Evolutionary conservation across 1,140 invertebrate species (phyloP).

Genomic region (Diabrotica undecimpunctata): DNA sequence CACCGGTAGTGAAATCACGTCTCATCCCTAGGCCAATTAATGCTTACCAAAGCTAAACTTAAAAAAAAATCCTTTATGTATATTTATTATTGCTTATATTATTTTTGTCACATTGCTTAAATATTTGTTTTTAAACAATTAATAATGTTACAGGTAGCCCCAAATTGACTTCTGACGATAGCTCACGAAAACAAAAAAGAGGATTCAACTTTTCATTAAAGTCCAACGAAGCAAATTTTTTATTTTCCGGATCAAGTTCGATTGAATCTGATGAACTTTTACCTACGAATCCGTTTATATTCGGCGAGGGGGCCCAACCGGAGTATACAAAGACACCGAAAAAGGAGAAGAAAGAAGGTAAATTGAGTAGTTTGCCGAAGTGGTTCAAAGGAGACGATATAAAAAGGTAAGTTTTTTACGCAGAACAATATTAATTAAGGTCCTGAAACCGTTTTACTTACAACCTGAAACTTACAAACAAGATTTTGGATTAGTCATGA

Average conservation of each 20-base stretch:
- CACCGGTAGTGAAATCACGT: too few relatives aligned
- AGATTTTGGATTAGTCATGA: too few relatives aligned
- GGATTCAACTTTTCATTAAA: slow-evolving; percentile 59
- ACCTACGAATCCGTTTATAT: slow-evolving; percentile 60
- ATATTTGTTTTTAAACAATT: neutral
- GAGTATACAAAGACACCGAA: slow-evolving; percentile 44
- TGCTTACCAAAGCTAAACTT: neutral
- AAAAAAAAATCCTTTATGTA: slow-evolving; percentile 31
- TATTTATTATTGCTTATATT: neutral
- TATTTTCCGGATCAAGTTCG: slow-evolving; percentile 35
- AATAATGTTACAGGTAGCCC: neutral
- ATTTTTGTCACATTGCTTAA: neutral
- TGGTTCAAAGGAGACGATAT: slow-evolving; percentile 65
- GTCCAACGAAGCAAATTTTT: slow-evolving; percentile 37
- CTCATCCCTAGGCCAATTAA: too few relatives aligned
- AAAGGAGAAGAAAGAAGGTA: slow-evolving; percentile 53
- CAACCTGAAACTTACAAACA: neutral
- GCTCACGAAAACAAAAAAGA: slow-evolving; percentile 43
- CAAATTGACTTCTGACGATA: neutral
- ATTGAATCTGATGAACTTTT: slow-evolving; percentile 27
- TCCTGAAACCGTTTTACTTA: neutral
- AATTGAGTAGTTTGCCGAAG: slow-evolving; percentile 65
- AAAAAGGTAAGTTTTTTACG: slow-evolving; percentile 44
- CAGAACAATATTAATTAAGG: neutral
- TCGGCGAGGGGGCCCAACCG: slow-evolving; percentile 43